These are phyloP conservation scores for Garra rufa DNA, from an alignment of 2,113 vertebrate species.

Conservation along the genomic window DNA sequence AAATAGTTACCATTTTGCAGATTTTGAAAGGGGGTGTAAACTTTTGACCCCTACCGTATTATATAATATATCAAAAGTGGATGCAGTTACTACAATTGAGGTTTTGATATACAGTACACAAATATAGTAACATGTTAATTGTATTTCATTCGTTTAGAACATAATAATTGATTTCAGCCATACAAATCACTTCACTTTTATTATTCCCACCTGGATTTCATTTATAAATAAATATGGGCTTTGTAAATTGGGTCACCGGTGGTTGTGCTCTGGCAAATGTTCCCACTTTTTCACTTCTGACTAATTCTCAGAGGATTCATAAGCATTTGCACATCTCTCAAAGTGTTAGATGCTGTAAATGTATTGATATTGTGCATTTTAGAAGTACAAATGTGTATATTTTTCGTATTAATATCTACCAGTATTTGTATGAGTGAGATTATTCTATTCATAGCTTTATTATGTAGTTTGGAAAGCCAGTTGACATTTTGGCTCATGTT, in stretches of 20 bases:
- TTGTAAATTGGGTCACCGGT: not conserved
- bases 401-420: not conserved
- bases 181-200: not conserved
- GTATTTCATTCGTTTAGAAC: not conserved
- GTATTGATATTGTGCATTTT: not conserved
- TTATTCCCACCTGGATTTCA: slow-evolving; percentile 5
- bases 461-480: not conserved
- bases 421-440: not conserved
- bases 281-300: not conserved
- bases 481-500: not conserved
- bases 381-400: not conserved
- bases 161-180: not conserved
- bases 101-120: not conserved
- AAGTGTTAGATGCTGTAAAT: not conserved
- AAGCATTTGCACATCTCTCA: not conserved
- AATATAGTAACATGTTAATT: not conserved
- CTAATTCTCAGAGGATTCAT: not conserved
- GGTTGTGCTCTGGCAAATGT: not conserved
- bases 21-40: no score
- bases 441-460: not conserved
- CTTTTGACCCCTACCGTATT: no score
- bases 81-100: not conserved
- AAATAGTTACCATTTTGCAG: no score
- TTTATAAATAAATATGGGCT: not conserved
- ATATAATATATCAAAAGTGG: no score